These are phyloP conservation scores for Andrena chrysosceles DNA, from an alignment of 2,888 invertebrate species.

Conservation along the genomic window DNA sequence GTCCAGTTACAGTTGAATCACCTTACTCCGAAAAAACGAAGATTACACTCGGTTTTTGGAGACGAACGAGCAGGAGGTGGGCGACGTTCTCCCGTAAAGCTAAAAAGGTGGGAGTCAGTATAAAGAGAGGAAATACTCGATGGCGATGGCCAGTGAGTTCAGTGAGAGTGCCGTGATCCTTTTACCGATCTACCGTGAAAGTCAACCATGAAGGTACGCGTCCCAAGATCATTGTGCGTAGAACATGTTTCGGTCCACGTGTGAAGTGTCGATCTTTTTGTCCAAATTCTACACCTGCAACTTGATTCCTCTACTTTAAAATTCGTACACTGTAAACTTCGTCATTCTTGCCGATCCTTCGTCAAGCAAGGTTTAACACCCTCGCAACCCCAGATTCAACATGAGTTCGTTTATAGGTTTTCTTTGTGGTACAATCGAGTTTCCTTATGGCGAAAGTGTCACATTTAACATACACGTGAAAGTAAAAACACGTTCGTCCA, in stretches of 20 bases:
- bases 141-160: constrained; percentile 82
- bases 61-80: not conserved
- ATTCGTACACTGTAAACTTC: not conserved
- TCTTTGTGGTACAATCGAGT: not conserved
- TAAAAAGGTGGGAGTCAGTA: constrained; percentile 81
- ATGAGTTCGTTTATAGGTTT: not conserved
- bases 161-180: constrained; percentile 84
- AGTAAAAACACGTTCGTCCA: constrained; percentile 71
- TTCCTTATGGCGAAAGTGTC: not conserved
- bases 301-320: not conserved
- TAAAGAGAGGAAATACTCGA: constrained; percentile 82
- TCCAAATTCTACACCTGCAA: not conserved
- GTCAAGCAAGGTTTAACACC: not conserved
- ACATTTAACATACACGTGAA: constrained; percentile 74
- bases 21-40: not conserved
- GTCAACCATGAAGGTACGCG: constrained; percentile 82
- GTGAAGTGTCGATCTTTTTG: constrained; percentile 50
- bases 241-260: constrained; percentile 13
- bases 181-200: constrained; percentile 79
- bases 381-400: not conserved
- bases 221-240: constrained; percentile 29
- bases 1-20: not conserved
- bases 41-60: constrained; percentile 29
- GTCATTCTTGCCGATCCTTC: not conserved
- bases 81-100: constrained; percentile 51